Evolutionary conservation across 2,113 vertebrate genomes (phyloP), one percentile per base, ranked within the genome.

Genomic region (Alectura lathami): DNA sequence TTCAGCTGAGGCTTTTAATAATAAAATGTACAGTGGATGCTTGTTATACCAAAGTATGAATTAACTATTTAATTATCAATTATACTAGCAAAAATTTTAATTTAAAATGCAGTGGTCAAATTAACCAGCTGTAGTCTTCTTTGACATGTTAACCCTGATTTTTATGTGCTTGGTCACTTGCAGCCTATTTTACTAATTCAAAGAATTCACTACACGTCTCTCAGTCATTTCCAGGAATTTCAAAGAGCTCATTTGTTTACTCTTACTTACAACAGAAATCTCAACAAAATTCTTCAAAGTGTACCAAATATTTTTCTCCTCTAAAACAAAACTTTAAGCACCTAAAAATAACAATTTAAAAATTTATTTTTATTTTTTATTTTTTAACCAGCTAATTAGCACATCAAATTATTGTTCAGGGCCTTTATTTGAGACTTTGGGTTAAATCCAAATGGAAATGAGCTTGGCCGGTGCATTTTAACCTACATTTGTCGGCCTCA

Each of bases 401-500:
- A 70, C 83, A 92, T 91, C 84, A 86, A 93, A 85, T 96, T 94
- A 82, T 92, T 89, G 36, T 93, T 82, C 77, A 50, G 66, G 56
- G 53, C 45, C 70, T 95, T 95, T 92, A 84, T 92, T 74, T 93
- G 89, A 87, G 81, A 17, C 53, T 91, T 88, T 96, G 95, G 96
- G 83, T 78, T 92, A 92, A 82, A 87, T 94, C 95, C 96, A 97
- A 97, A 95, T 93, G 94, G 94, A 95, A 96, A 97, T 93, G 66
- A 94, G 94, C 84, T 92, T 97, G 95, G 94, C 95, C 0, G 0
- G 86, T 92, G 91, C 45, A 57, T 95, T 94, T 97, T 96, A 97
- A 93, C 95, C 95, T 94, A 96, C 95, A 96, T 96, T 97, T 92
- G 93, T 94, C 81, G 1, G 74, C 78, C 84, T 95, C 84, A 87